Conservation (phyloP, 2,113 vertebrate species). For the Pseudorectes ferrugineus region DNA sequence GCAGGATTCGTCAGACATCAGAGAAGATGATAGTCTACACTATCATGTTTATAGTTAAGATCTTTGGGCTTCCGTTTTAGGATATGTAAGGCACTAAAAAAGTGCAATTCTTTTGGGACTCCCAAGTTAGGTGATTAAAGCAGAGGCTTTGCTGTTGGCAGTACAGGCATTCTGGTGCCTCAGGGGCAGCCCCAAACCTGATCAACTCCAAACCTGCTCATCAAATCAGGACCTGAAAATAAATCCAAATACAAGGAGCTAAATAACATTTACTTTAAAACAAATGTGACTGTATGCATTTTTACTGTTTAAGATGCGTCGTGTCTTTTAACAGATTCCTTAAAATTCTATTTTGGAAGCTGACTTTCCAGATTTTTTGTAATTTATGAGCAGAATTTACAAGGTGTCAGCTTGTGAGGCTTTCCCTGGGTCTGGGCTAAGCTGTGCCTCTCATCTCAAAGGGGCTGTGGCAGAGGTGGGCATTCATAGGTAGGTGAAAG, state of each 20-base stretch:
- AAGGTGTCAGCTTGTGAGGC: neutral
- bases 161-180: neutral
- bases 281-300: neutral
- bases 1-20: neutral
- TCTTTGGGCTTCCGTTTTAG: neutral
- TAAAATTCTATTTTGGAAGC: neutral
- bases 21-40: neutral
- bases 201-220: neutral
- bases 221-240: neutral
- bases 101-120: neutral
- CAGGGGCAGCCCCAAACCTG: neutral
- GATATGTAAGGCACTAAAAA: neutral
- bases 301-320: neutral
- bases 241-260: neutral
- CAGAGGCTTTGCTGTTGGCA: neutral
- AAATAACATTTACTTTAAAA: neutral
- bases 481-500: neutral
- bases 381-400: neutral
- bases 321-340: neutral
- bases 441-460: neutral
- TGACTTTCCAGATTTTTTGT: neutral
- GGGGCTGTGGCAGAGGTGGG: neutral
- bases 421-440: neutral
- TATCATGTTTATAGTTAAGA: rapidly evolving
- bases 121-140: neutral